phyloP scores from a whole-genome alignment of 2,113 vertebrate genomes.

The Donacobius atricapilla region DNA sequence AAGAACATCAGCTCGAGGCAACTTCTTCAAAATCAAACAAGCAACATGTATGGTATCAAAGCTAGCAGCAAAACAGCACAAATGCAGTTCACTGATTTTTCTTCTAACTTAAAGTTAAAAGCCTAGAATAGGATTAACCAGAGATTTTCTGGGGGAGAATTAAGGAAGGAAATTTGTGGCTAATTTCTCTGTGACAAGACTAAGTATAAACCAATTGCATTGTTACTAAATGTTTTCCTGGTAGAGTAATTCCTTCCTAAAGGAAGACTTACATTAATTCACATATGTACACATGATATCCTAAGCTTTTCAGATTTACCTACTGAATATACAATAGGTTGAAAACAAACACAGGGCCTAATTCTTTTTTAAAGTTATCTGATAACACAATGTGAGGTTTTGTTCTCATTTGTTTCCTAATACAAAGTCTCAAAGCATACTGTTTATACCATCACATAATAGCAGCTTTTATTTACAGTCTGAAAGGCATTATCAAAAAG shows the following conservation, averaged over 20 bases:
- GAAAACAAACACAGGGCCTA: constrained; percentile 5
- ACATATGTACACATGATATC: background rate
- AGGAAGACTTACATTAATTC: background rate
- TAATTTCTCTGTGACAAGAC: background rate
- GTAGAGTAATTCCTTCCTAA: background rate
- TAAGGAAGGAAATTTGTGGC: background rate
- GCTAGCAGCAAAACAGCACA: background rate
- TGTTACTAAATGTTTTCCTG: background rate
- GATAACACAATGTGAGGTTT: constrained; percentile 15
- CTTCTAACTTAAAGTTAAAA: background rate
- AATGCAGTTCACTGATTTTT: background rate
- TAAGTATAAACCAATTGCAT: background rate
- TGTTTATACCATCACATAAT: constrained; percentile 31
- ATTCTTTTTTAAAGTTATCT: constrained; percentile 32
- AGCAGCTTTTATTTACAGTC: constrained; percentile 38
- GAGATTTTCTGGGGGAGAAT: background rate
- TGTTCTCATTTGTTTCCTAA: constrained; percentile 33
- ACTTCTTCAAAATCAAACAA: background rate
- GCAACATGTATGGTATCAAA: background rate
- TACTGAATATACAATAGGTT: constrained; percentile 20
- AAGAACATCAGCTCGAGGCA: background rate
- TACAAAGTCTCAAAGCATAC: constrained; percentile 17
- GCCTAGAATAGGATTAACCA: background rate
- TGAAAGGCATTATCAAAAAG: constrained; percentile 22
- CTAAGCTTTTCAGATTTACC: background rate